phyloP scores from a whole-genome alignment of 1,140 invertebrate species.

The Apis mellifera region Amel_HAv3.1 CM009943.2:10093501-10094000 shows the following conservation, averaged over 20 bases:
- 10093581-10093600: constrained; percentile 67
- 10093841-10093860: constrained; percentile 77
- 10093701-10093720: constrained; percentile 80
- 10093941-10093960: constrained; percentile 76
- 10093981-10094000: constrained; percentile 78
- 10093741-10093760: constrained; percentile 83
- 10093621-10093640: constrained; percentile 50
- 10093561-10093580: constrained; percentile 12
- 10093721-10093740: constrained; percentile 86
- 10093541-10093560: constrained; percentile 11
- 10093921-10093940: constrained; percentile 75
- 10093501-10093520: constrained; percentile 15
- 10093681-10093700: constrained; percentile 81
- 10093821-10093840: constrained; percentile 70
- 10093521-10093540: neutral
- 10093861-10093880: constrained; percentile 79
- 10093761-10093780: constrained; percentile 69
- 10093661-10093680: constrained; percentile 78
- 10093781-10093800: constrained; percentile 63
- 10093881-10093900: constrained; percentile 80
- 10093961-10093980: constrained; percentile 77
- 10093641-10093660: constrained; percentile 63
- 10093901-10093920: constrained; percentile 77
- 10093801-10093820: constrained; percentile 64
- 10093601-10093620: constrained; percentile 56